phyloP scores from a whole-genome alignment of 2,797 vertebrate species.

The Gymnopithys bicolor region DNA sequence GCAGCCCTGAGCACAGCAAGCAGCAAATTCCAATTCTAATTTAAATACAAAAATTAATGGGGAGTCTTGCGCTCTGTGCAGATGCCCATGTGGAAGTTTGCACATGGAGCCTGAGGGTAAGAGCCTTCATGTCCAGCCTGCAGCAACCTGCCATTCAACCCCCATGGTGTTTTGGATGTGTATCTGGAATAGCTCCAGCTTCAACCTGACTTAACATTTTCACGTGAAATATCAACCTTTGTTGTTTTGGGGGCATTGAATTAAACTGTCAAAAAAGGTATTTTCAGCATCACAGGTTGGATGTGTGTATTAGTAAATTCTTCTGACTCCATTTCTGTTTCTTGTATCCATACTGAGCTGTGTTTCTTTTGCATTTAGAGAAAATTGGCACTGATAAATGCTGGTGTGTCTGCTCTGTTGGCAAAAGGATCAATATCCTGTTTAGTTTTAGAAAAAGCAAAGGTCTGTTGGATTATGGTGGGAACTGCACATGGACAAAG shows the following conservation, averaged over 20 bases:
- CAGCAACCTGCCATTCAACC: not conserved
- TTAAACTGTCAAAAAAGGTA: not conserved
- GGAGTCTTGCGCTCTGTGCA: not conserved
- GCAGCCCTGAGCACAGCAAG: not conserved
- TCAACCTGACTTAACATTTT: not conserved
- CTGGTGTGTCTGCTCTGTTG: not conserved
- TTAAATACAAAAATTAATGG: not conserved
- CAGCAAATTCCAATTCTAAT: not conserved
- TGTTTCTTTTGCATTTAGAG: not conserved
- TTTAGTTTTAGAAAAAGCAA: not conserved
- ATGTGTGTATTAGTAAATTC: not conserved
- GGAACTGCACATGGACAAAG: not conserved
- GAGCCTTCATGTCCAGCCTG: accelerated
- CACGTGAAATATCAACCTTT: not conserved
- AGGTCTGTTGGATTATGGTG: not conserved
- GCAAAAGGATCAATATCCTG: not conserved
- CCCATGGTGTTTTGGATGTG: accelerated
- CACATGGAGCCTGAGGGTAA: accelerated
- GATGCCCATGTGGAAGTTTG: accelerated
- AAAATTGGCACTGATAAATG: not conserved
- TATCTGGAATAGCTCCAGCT: not conserved
- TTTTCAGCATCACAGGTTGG: not conserved
- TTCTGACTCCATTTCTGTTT: not conserved
- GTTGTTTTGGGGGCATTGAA: not conserved
- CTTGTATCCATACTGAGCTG: not conserved